Evolutionary conservation across 2,113 vertebrate genomes (phyloP).

Genomic region (Lichenostomus cassidix): DNA sequence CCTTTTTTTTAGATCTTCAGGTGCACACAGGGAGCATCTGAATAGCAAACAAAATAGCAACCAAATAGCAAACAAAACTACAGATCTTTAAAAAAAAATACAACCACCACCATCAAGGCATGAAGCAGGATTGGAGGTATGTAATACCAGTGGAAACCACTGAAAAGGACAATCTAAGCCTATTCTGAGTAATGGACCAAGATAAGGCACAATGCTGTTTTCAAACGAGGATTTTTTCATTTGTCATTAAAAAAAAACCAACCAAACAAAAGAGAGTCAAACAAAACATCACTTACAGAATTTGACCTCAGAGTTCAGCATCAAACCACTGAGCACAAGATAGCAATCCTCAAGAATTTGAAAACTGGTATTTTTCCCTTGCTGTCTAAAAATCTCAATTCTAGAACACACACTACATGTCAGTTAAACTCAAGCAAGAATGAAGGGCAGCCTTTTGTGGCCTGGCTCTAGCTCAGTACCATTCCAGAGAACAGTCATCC

Average conservation of each 20-base stretch:
- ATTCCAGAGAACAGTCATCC: background rate
- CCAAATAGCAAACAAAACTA: background rate
- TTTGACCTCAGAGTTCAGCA: background rate
- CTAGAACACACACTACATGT: background rate
- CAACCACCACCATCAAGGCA: background rate
- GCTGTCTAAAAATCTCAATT: background rate
- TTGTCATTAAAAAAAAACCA: background rate
- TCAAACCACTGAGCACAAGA: background rate
- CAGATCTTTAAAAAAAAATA: background rate
- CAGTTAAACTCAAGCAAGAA: background rate
- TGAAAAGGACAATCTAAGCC: background rate
- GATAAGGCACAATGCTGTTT: background rate
- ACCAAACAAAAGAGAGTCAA: background rate
- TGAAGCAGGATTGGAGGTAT: background rate
- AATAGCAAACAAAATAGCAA: background rate
- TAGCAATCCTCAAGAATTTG: background rate
- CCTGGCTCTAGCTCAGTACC: background rate
- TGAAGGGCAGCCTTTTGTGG: background rate
- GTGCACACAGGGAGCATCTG: background rate
- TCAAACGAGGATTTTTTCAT: background rate
- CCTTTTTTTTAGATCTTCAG: background rate
- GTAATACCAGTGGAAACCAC: background rate
- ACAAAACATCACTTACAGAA: background rate
- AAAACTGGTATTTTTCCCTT: background rate
- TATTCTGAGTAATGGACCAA: background rate